Evolutionary conservation across 2,113 vertebrate species (phyloP).

Genomic region (zebrafish (Danio rerio)): DNA sequence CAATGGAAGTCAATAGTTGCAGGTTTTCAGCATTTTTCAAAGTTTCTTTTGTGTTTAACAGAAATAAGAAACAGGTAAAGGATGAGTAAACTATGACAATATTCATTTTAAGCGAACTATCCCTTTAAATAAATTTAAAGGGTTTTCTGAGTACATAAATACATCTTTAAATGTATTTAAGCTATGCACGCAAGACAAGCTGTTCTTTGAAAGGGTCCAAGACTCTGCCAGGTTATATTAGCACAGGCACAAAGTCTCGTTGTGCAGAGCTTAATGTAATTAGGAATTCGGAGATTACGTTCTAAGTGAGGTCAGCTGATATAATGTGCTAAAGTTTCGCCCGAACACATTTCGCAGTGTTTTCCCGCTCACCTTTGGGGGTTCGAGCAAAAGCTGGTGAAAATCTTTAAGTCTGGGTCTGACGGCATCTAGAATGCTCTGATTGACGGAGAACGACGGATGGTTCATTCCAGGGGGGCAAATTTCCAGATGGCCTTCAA

Average conservation of each 20-base stretch:
- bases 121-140: no score
- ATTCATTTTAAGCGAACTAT: no score
- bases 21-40: no score
- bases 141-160: no score
- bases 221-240: slow-evolving; percentile 3
- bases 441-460: slow-evolving; percentile 91
- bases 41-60: no score
- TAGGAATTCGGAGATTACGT: slow-evolving; percentile 14
- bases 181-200: background rate
- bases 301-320: slow-evolving; percentile 13
- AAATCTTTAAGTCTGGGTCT: slow-evolving; percentile 92
- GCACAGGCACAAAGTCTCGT: background rate
- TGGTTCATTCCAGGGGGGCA: slow-evolving; percentile 93
- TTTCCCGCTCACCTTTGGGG: slow-evolving; percentile 87
- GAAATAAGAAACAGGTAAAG: no score
- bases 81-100: no score
- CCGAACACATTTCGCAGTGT: background rate
- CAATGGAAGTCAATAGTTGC: no score
- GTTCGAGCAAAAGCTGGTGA: slow-evolving; percentile 93
- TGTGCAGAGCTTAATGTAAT: slow-evolving; percentile 24
- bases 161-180: no score
- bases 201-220: slow-evolving; percentile 1
- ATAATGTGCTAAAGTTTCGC: background rate
- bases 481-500: slow-evolving; percentile 94
- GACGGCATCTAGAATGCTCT: slow-evolving; percentile 95